phyloP scores from a whole-genome alignment of 2,797 vertebrate genomes.

The Odontamblyopus lacepedii region DNA sequence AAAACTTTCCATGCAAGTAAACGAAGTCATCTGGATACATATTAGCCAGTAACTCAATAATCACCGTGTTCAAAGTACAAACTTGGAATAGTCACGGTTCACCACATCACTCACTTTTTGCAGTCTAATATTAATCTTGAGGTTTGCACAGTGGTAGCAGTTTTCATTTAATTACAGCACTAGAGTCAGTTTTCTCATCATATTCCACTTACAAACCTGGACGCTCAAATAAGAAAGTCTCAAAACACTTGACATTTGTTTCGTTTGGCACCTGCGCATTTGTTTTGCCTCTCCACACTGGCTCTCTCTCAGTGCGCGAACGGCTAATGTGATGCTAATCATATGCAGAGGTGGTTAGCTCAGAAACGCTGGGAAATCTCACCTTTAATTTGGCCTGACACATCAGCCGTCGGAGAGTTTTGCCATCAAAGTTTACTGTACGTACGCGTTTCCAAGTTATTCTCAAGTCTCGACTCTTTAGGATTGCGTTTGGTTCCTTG shows the following conservation, averaged over 20 bases:
- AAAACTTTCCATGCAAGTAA: no score
- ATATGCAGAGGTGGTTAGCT: conserved; percentile 41
- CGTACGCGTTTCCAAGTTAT: conserved; percentile 18
- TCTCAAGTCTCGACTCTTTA: conserved; percentile 20
- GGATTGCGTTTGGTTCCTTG: conserved; percentile 12
- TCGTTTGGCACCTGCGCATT: conserved; percentile 46
- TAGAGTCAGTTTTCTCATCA: conserved; percentile 22
- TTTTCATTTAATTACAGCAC: neutral
- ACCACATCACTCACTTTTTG: neutral
- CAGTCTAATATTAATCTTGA: neutral
- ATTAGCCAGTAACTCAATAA: no score
- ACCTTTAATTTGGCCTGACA: conserved; percentile 56
- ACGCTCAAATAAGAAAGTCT: conserved; percentile 18
- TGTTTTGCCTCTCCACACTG: conserved; percentile 37
- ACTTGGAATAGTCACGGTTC: neutral
- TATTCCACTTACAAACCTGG: conserved; percentile 16
- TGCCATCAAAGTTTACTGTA: conserved; percentile 34
- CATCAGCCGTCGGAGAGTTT: conserved; percentile 31
- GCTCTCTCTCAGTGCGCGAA: conserved; percentile 36
- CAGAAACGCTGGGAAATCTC: conserved; percentile 53
- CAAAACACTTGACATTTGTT: conserved; percentile 39
- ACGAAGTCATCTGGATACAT: no score
- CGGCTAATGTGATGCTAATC: conserved; percentile 63
- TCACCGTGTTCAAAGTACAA: neutral
- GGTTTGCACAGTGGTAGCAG: conserved; percentile 6